Evolutionary conservation across 2,113 vertebrate genomes (phyloP).

Genomic region (Nannobrachium achirus): DNA sequence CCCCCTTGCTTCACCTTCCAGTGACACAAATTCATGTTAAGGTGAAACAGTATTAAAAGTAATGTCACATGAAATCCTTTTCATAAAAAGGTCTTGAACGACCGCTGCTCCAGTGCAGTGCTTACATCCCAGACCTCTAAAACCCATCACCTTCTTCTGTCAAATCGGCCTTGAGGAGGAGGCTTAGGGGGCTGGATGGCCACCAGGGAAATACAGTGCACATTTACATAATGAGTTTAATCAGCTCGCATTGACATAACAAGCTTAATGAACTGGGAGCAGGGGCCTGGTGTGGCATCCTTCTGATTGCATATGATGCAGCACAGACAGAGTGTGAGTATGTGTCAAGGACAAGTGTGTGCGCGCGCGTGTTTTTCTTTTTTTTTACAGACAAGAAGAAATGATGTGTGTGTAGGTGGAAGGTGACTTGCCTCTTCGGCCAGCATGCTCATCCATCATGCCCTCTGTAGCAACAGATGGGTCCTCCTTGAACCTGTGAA

Average conservation of each 20-base stretch:
- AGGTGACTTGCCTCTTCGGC: slow-evolving; percentile 77
- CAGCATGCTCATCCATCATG: slow-evolving; percentile 52
- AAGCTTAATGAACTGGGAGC: slow-evolving; percentile 23
- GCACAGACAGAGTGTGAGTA: too few relatives aligned
- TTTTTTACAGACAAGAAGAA: background rate
- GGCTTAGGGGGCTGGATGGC: slow-evolving; percentile 23
- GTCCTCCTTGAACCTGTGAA: slow-evolving; percentile 88
- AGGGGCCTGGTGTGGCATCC: background rate
- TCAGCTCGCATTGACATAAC: slow-evolving; percentile 39
- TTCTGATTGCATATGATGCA: background rate
- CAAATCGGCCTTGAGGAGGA: background rate
- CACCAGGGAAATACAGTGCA: slow-evolving; percentile 41
- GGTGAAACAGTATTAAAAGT: too few relatives aligned
- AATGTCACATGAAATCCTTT: too few relatives aligned
- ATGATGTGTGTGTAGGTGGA: slow-evolving; percentile 10
- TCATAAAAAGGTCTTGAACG: too few relatives aligned
- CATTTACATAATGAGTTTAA: slow-evolving; percentile 61
- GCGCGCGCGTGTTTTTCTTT: background rate
- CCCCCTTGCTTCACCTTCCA: too few relatives aligned
- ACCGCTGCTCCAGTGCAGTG: too few relatives aligned
- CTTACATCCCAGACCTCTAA: background rate
- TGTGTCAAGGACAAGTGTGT: background rate
- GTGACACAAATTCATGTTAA: too few relatives aligned
- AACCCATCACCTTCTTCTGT: background rate
- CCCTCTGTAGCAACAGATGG: slow-evolving; percentile 56